Evolutionary conservation across 2,797 vertebrate genomes (phyloP).

Genomic region (Octomys mimax): DNA sequence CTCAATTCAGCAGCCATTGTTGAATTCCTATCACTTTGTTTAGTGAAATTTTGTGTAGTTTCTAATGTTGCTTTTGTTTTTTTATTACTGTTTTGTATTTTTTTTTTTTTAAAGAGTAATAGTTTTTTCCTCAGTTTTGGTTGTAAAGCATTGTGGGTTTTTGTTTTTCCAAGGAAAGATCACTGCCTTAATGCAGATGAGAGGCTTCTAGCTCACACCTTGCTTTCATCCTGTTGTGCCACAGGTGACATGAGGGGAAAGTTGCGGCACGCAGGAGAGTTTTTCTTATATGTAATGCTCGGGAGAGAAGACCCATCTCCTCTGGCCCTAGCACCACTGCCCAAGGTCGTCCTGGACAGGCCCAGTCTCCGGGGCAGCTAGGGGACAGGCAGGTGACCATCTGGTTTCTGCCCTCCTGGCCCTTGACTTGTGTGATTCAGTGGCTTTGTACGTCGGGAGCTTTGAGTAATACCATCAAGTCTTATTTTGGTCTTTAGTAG

Average conservation of each 20-base stretch:
- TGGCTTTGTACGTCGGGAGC: background rate
- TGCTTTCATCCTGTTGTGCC: background rate
- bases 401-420: background rate
- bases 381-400: background rate
- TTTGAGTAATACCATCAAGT: background rate
- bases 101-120: no score
- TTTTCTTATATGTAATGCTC: background rate
- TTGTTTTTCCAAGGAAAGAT: background rate
- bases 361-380: background rate
- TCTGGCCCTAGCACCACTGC: background rate
- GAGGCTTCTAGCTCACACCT: background rate
- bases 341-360: background rate
- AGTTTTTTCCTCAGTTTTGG: background rate
- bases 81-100: no score
- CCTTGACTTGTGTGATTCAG: background rate
- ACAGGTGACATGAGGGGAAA: background rate
- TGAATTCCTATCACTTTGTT: no score
- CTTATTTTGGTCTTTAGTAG: conserved; percentile 13
- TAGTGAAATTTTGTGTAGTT: no score
- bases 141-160: background rate
- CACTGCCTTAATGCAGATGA: background rate
- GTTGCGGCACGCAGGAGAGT: background rate
- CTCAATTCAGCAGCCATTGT: no score
- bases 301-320: background rate
- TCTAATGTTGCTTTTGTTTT: no score